Conservation (phyloP, 1,140 invertebrate species). For the Amyelois transitella region DNA sequence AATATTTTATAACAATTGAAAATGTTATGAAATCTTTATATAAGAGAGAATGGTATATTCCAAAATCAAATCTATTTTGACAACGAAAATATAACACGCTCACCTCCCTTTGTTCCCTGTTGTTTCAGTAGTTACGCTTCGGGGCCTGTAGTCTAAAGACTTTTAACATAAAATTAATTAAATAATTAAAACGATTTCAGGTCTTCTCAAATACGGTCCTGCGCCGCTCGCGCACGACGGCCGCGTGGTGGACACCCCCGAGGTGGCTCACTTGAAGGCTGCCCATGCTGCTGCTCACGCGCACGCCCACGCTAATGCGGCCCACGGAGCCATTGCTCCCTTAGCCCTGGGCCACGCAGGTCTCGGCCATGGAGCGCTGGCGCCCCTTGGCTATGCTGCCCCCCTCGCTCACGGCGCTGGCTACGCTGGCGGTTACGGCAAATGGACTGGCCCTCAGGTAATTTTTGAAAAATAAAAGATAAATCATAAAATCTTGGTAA, state of each 20-base stretch:
- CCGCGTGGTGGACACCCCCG: conserved; percentile 76
- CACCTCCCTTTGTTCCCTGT: no score
- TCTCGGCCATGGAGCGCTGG: conserved; percentile 23
- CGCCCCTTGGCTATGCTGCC: conserved; percentile 28
- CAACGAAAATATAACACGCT: no score
- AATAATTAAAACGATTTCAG: conserved; percentile 18
- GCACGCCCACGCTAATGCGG: conserved; percentile 60
- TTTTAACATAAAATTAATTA: background rate
- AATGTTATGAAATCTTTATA: no score
- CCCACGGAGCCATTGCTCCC: conserved; percentile 36
- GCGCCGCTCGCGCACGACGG: conserved; percentile 76
- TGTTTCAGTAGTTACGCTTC: background rate
- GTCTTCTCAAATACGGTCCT: conserved; percentile 68
- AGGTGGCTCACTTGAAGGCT: conserved; percentile 71
- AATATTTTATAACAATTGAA: no score
- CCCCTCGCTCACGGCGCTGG: conserved; percentile 38
- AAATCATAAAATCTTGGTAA: no score
- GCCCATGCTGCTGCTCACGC: conserved; percentile 71
- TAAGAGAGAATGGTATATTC: no score
- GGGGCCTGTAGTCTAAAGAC: background rate
- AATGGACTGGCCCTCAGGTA: conserved; percentile 55
- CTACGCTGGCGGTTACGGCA: conserved; percentile 59
- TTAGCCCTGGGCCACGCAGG: conserved; percentile 11
- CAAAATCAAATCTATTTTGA: no score
- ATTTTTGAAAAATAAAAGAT: no score